Evolutionary conservation across 2,113 vertebrate species (phyloP).

Genomic region (Mugil cephalus): DNA sequence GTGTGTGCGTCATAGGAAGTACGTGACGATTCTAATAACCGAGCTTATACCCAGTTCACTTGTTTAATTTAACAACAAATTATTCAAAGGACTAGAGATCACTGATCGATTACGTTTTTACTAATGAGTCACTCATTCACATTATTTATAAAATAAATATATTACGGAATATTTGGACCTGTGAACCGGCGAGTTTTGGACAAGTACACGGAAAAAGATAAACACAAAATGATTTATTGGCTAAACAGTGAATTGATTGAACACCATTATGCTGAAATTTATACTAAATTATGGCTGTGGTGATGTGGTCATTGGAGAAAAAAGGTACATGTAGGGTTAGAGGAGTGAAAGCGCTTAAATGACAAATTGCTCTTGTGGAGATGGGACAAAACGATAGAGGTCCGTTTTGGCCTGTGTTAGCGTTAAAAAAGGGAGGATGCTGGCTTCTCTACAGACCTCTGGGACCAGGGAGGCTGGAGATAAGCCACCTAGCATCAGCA

Average conservation of each 20-base stretch:
- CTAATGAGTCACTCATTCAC: background rate
- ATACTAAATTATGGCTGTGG: background rate
- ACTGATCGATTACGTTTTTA: background rate
- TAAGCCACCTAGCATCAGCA: slow-evolving; percentile 67
- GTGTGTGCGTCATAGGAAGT: slow-evolving; percentile 12
- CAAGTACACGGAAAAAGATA: background rate
- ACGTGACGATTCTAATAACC: background rate
- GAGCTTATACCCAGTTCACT: background rate
- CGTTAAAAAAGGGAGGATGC: slow-evolving; percentile 8
- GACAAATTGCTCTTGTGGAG: slow-evolving; percentile 46
- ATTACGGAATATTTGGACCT: background rate
- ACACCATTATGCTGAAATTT: background rate
- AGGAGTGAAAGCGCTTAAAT: slow-evolving; percentile 32
- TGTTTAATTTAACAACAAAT: slow-evolving; percentile 18
- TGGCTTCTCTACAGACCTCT: slow-evolving; percentile 54
- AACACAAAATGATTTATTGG: no score
- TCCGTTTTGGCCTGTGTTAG: slow-evolving; percentile 25
- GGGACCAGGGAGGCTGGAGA: slow-evolving; percentile 72
- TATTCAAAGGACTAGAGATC: slow-evolving; percentile 8
- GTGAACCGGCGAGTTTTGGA: background rate
- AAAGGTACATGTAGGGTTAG: background rate
- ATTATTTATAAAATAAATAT: slow-evolving; percentile 5
- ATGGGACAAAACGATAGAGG: slow-evolving; percentile 27
- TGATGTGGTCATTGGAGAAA: background rate
- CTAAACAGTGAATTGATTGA: background rate